Conservation (phyloP, 2,113 vertebrate genomes). For the Anser cygnoides region DNA sequence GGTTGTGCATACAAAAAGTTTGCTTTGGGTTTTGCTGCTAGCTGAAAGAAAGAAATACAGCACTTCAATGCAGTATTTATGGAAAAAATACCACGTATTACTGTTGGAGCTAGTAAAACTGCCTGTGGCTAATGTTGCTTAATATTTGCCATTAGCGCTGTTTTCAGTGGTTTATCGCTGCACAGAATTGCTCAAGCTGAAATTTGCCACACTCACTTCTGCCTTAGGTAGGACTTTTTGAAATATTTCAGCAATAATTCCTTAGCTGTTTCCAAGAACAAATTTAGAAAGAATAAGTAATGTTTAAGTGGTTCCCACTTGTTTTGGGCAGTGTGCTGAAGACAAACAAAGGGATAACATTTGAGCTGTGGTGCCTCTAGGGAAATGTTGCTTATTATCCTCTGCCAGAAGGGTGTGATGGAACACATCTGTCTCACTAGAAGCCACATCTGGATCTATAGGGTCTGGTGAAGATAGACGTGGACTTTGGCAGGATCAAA, state of each 20-base stretch:
- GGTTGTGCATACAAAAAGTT: constrained; percentile 10
- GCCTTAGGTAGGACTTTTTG: background rate
- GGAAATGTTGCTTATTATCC: background rate
- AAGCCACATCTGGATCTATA: background rate
- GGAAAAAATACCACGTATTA: background rate
- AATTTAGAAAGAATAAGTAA: constrained; percentile 12
- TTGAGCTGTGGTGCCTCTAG: background rate
- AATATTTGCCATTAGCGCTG: constrained; percentile 31
- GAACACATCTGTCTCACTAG: background rate
- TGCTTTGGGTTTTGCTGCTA: constrained; percentile 38
- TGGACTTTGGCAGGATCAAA: background rate
- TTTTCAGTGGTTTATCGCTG: constrained; percentile 18
- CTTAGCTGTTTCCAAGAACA: background rate
- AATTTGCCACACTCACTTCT: background rate
- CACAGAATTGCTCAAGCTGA: constrained; percentile 32
- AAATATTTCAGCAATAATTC: background rate
- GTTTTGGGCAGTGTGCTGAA: background rate
- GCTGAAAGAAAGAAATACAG: constrained; percentile 1
- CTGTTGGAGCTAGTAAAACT: constrained; percentile 14
- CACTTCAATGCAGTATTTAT: constrained; percentile 20
- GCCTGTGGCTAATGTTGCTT: constrained; percentile 24
- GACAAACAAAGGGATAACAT: background rate
- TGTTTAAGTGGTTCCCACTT: background rate
- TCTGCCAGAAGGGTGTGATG: background rate
- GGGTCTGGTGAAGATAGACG: background rate